Conservation (phyloP, 2,888 invertebrate species). For the Strigamia crassipes region DNA sequence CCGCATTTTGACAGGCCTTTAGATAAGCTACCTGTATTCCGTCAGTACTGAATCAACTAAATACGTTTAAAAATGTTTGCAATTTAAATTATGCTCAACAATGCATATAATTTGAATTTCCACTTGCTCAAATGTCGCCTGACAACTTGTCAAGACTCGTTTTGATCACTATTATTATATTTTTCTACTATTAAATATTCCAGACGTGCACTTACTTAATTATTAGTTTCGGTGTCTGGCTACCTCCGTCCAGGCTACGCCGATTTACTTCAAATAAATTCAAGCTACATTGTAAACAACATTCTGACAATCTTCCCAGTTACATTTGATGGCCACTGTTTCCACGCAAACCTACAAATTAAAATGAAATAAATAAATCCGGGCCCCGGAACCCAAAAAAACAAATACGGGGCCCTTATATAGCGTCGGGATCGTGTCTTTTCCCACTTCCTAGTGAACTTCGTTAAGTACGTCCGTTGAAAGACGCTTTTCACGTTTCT, state of each 20-base stretch:
- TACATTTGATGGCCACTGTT: too few relatives aligned
- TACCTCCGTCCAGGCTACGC: neutral
- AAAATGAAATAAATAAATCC: too few relatives aligned
- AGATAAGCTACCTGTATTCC: constrained; percentile 40
- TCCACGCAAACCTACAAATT: too few relatives aligned
- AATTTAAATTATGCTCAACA: constrained; percentile 27
- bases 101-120: constrained; percentile 28
- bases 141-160: constrained; percentile 35
- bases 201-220: constrained; percentile 38
- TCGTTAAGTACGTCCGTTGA: too few relatives aligned
- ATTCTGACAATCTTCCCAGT: too few relatives aligned
- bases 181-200: constrained; percentile 34
- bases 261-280: neutral
- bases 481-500: too few relatives aligned
- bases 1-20: constrained; percentile 34
- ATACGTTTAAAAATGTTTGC: constrained; percentile 40
- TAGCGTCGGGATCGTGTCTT: too few relatives aligned
- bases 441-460: too few relatives aligned
- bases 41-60: constrained; percentile 26
- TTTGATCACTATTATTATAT: constrained; percentile 34
- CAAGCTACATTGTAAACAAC: too few relatives aligned
- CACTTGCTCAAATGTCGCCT: constrained; percentile 23
- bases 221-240: constrained; percentile 23
- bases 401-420: too few relatives aligned
- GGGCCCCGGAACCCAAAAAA: too few relatives aligned